phyloP scores from a whole-genome alignment of 30 jellyfish, hydroid and myxozoan genomes.

The Haliclystus octoradiatus region DNA sequence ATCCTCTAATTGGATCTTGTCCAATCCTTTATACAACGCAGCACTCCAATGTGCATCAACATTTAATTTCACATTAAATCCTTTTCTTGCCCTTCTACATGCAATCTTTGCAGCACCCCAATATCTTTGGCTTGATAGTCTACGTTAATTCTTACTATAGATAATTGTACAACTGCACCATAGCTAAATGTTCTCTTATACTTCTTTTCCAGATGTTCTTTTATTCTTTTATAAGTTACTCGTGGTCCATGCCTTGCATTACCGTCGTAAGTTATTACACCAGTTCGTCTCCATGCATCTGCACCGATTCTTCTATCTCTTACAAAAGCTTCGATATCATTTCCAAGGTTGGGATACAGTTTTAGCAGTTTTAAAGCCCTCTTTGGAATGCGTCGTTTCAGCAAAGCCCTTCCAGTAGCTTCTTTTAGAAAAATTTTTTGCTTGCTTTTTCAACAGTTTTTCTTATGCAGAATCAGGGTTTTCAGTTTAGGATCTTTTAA shows the following conservation, averaged over 20 bases:
- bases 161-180: conserved; percentile 6
- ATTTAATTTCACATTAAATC: conserved; percentile 5
- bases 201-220: conserved; percentile 1
- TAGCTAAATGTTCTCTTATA: conserved; percentile 3
- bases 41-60: conserved; percentile 18
- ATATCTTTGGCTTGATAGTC: conserved; percentile 1
- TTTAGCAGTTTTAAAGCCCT: no score
- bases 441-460: no score
- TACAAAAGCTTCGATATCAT: conserved; percentile 4
- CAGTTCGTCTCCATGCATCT: conserved; percentile 10
- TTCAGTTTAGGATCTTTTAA: no score
- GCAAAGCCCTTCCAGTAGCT: no score
- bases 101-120: neutral
- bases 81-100: conserved; percentile 8
- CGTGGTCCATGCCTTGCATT: conserved; percentile 4
- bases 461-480: no score
- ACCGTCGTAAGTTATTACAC: conserved; percentile 2
- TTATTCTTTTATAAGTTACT: neutral
- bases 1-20: conserved; percentile 1
- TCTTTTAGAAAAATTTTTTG: no score
- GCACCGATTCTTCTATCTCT: conserved; percentile 9
- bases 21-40: neutral
- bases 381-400: no score
- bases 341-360: conserved; percentile 6
- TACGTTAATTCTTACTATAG: neutral